Conservation (phyloP, 2,888 invertebrate genomes). For the Zele albiditarsus region DNA sequence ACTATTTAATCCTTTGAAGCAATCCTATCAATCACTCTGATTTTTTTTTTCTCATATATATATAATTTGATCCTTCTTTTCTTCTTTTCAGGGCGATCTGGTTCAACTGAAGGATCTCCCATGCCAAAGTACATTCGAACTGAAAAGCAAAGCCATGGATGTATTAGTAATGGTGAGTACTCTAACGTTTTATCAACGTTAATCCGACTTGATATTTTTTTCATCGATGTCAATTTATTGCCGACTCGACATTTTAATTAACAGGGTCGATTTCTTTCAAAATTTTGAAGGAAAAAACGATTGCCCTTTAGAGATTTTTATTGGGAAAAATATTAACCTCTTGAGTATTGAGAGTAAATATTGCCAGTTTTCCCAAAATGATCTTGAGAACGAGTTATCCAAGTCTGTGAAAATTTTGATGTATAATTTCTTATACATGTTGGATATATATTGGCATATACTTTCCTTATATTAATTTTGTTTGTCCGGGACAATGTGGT, state of each 20-base stretch:
- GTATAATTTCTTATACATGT: no score
- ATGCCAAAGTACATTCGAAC: slow-evolving; percentile 78
- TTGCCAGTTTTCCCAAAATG: no score
- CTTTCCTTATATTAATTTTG: no score
- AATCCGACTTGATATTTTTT: neutral
- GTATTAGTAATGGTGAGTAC: slow-evolving; percentile 79
- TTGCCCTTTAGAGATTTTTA: no score
- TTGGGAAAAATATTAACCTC: no score
- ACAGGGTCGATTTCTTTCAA: no score
- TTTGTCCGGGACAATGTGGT: no score
- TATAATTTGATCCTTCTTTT: neutral
- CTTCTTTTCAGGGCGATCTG: slow-evolving; percentile 84
- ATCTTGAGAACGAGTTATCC: no score
- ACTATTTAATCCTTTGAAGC: slow-evolving; percentile 6
- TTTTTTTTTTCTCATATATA: neutral
- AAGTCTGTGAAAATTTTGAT: no score
- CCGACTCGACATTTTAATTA: neutral
- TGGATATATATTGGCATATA: no score
- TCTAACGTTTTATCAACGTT: neutral
- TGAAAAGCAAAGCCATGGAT: slow-evolving; percentile 87
- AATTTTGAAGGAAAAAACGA: no score
- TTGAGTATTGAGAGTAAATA: no score
- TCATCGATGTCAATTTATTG: neutral
- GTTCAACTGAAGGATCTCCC: slow-evolving; percentile 90
- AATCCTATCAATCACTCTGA: slow-evolving; percentile 25